phyloP scores from a whole-genome alignment of 2,113 vertebrate species.

The Syrmaticus mikado region DNA sequence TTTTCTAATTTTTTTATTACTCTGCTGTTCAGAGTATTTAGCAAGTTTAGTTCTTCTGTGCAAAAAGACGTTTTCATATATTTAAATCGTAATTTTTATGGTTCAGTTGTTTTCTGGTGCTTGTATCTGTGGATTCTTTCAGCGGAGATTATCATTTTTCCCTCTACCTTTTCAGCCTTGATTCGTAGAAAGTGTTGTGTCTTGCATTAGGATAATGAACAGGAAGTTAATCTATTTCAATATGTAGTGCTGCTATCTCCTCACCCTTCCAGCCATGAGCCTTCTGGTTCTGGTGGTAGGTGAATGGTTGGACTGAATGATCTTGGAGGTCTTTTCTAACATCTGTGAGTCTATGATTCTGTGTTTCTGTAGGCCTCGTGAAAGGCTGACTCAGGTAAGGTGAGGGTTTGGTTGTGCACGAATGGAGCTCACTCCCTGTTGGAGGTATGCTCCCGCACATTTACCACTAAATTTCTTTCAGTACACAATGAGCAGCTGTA shows the following conservation, averaged over 20 bases:
- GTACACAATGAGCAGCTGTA: neutral
- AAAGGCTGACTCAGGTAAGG: neutral
- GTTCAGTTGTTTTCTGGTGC: neutral
- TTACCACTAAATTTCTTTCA: neutral
- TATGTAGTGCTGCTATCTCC: neutral
- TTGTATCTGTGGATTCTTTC: neutral
- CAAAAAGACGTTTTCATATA: neutral
- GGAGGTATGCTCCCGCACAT: neutral
- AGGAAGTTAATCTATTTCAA: neutral
- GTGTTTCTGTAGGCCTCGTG: neutral
- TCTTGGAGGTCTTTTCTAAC: no score
- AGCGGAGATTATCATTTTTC: neutral
- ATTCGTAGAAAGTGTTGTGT: neutral
- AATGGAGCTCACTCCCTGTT: neutral
- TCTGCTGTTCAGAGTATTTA: neutral
- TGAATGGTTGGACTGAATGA: no score
- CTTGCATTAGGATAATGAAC: neutral
- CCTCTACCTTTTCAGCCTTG: neutral
- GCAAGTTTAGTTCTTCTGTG: neutral
- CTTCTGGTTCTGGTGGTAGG: neutral
- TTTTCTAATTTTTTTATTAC: neutral
- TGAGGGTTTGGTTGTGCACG: neutral
- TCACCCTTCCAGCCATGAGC: neutral
- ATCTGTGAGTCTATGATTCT: no score
- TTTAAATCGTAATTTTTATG: neutral